Base-by-base conservation (phyloP, 1,140 invertebrate genomes). In the Bombus pascuorum region DNA sequence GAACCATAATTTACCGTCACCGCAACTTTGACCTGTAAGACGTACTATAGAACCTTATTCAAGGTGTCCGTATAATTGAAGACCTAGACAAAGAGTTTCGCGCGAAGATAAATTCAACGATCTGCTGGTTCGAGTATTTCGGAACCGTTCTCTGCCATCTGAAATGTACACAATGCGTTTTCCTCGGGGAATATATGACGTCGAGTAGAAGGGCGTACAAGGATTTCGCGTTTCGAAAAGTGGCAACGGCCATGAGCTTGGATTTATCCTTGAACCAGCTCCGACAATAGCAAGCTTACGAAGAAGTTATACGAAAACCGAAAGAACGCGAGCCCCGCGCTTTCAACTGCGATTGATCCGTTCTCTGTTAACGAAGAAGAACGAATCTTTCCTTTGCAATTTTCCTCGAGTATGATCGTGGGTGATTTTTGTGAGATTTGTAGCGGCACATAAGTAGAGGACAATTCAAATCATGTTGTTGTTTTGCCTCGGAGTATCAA, bases 211-310 rank as follows among this genome's bases (percentile, higher is more conserved):
- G 37, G 34, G 57, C 53, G 72, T 88, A 85, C 86, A 87, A 37
- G 87, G 81, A 88, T 85, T 88, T 88, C 62, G 86, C 87, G 44
- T 88, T 89, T 88, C 73, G 34, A 72, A 88, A 85, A 89, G 57
- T 88, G 66, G 87, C 37, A 39, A 66, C 72, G 57, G 37, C 72
- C 81, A 68, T 66, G 81, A 53, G 77, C 68, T 70, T 18, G 79
- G 86, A 89, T 89, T 88, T 89, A 89, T 88, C 66, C 76, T 44
- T 25, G 28, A 34, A 66, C 37, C 57, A 62, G 79, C 47, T 15
- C 59, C 37, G 75, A 89, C 77, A 85, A 85, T 89, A 89, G 85
- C 77, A 42, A 70, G 57, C 68, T 80, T 75, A 73, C 75, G 37
- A 65, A 62, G 75, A 77, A 37, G 34, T 82, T 44, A 59, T 28